A percentile compares a stretch with the other conserved stretches of the same genome.
phyloP scores from a whole-genome alignment of 1,140 invertebrate genomes.

The Plectrocnemia conspersa region DNA sequence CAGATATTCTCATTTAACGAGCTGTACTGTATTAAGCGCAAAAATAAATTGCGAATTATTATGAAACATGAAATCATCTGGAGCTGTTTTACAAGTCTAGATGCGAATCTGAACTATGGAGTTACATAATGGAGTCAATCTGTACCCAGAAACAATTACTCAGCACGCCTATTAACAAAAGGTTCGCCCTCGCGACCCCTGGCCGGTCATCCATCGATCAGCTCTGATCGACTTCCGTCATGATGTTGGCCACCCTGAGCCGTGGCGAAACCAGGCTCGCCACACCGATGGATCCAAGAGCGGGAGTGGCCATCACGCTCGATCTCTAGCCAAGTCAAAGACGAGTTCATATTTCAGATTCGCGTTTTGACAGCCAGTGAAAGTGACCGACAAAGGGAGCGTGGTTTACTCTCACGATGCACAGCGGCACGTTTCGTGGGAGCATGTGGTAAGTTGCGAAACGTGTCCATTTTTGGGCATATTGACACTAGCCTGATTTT shows the following conservation, averaged over 20 bases:
- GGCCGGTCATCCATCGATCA: conserved; percentile 28
- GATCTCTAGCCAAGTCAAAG: background rate
- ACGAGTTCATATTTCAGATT: background rate
- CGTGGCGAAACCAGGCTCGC: background rate
- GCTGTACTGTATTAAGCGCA: background rate
- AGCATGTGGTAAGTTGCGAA: too few relatives aligned
- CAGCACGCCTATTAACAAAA: conserved; percentile 11
- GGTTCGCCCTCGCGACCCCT: conserved; percentile 11
- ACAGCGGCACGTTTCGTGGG: too few relatives aligned
- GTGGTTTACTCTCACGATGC: too few relatives aligned
- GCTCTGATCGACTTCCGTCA: conserved; percentile 27
- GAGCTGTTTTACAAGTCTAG: conserved; percentile 1
- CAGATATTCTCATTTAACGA: background rate
- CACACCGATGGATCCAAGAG: background rate
- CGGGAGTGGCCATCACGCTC: background rate
- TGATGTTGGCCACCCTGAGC: conserved; percentile 6
- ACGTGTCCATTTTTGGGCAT: too few relatives aligned
- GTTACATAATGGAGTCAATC: conserved; percentile 7
- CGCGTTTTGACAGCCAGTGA: background rate
- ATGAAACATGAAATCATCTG: conserved; percentile 11
- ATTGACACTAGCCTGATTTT: too few relatives aligned
- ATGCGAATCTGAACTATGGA: background rate
- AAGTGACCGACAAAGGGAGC: background rate
- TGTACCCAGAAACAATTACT: conserved; percentile 20
- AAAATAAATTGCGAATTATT: background rate